These are phyloP conservation scores for Amphipoea oculea DNA, from an alignment of 2,888 invertebrate species.

Conservation along the genomic window DNA sequence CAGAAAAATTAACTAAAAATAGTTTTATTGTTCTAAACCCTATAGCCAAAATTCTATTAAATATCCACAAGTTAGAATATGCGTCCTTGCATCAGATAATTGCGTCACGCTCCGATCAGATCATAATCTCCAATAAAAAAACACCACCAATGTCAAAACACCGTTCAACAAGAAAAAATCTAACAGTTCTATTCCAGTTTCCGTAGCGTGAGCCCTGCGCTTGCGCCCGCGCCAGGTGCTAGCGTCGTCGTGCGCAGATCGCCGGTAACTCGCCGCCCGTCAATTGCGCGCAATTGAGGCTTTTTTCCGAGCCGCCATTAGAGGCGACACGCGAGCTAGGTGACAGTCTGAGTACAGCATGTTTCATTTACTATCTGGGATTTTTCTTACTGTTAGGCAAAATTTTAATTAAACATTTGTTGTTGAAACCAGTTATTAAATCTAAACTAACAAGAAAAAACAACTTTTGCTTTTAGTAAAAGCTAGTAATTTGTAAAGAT, in stretches of 20 bases:
- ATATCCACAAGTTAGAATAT: background rate
- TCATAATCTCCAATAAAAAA: background rate
- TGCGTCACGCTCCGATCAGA: background rate
- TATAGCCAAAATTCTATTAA: background rate
- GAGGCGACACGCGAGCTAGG: constrained; percentile 82
- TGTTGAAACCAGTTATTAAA: background rate
- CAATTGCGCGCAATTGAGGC: constrained; percentile 85
- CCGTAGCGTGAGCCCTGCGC: constrained; percentile 64
- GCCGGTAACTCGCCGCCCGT: constrained; percentile 81
- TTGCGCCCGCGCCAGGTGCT: constrained; percentile 80
- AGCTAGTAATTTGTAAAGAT: background rate
- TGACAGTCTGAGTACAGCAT: constrained; percentile 74
- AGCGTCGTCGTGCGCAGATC: constrained; percentile 84
- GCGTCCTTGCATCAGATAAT: background rate
- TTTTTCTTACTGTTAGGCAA: background rate
- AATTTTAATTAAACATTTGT: background rate
- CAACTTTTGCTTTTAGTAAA: background rate
- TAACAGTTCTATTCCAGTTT: background rate
- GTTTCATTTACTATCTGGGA: constrained; percentile 36
- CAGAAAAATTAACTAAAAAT: background rate
- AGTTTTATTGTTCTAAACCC: background rate
- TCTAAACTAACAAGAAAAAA: background rate
- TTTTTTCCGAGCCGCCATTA: constrained; percentile 86
- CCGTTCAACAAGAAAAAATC: background rate
- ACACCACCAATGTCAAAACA: background rate